A percentile compares a stretch with the other conserved stretches of the same genome.
Conservation (phyloP, 2,113 vertebrate genomes). For the Ondatra zibethicus region DNA sequence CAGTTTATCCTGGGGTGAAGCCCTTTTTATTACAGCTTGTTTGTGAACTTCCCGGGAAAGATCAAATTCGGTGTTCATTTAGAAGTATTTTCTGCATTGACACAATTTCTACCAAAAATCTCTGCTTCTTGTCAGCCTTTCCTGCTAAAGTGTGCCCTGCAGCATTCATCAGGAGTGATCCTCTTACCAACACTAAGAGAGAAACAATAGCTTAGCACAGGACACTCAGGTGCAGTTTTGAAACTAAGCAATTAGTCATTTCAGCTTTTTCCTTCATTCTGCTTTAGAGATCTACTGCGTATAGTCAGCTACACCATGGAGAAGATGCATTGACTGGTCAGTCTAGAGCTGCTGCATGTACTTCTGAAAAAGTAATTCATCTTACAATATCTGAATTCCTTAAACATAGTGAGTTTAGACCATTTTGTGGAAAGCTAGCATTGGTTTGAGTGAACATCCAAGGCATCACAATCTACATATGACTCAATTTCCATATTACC, state of each 20-base stretch:
- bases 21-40: background rate
- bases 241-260: conserved; percentile 53
- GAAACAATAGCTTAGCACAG: conserved; percentile 53
- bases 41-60: background rate
- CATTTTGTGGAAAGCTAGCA: conserved; percentile 51
- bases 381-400: conserved; percentile 65
- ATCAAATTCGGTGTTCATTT: background rate
- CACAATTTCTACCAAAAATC: background rate
- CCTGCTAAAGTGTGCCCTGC: background rate
- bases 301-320: conserved; percentile 68
- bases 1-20: background rate
- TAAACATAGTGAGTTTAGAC: conserved; percentile 59
- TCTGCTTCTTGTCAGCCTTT: background rate
- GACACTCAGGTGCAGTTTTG: background rate
- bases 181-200: conserved; percentile 49
- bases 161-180: conserved; percentile 42
- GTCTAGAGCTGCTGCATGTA: background rate
- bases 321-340: conserved; percentile 30
- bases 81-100: conserved; percentile 33
- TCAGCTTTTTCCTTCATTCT: conserved; percentile 65
- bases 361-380: conserved; percentile 61
- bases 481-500: background rate
- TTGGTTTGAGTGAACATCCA: conserved; percentile 41
- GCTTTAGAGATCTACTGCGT: conserved; percentile 64
- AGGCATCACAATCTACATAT: conserved; percentile 57